These are phyloP conservation scores for Machimus rusticus DNA, from an alignment of 2,888 invertebrate species.

Conservation along the genomic window DNA sequence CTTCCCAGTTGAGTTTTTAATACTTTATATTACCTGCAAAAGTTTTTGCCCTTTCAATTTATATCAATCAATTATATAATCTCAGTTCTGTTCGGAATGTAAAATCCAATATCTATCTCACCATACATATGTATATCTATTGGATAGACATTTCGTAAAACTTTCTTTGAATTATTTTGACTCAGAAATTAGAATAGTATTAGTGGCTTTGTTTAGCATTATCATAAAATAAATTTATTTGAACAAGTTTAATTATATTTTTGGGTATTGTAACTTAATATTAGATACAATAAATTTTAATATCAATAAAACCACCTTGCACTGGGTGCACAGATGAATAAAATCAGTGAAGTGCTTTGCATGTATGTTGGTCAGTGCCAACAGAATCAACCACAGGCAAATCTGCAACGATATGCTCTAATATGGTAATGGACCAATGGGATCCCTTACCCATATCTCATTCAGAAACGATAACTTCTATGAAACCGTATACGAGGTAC, in stretches of 20 bases:
- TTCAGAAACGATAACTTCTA: constrained; percentile 39
- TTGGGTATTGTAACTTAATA: background rate
- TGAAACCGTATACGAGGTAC: background rate
- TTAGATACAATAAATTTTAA: constrained; percentile 23
- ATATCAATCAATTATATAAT: background rate
- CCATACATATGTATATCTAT: too few species aligned
- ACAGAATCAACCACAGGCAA: constrained; percentile 1
- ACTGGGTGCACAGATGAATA: background rate
- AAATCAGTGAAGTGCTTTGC: background rate
- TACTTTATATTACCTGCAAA: background rate
- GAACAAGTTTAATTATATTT: background rate
- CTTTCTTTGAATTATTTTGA: too few species aligned
- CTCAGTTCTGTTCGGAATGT: background rate
- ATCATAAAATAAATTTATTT: background rate
- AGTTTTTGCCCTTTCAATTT: background rate
- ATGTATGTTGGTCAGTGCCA: background rate
- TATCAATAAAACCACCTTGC: constrained; percentile 35
- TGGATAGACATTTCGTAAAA: too few species aligned
- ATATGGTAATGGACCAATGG: constrained; percentile 44
- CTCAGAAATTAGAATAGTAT: background rate
- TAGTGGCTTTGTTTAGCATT: too few species aligned
- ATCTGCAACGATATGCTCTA: constrained; percentile 26
- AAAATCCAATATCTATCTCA: background rate
- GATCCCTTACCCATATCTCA: constrained; percentile 29
- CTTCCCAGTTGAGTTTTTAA: background rate